Evolutionary conservation across 1,140 invertebrate genomes (phyloP).

Genomic region (Polypedilum vanderplanki): DNA sequence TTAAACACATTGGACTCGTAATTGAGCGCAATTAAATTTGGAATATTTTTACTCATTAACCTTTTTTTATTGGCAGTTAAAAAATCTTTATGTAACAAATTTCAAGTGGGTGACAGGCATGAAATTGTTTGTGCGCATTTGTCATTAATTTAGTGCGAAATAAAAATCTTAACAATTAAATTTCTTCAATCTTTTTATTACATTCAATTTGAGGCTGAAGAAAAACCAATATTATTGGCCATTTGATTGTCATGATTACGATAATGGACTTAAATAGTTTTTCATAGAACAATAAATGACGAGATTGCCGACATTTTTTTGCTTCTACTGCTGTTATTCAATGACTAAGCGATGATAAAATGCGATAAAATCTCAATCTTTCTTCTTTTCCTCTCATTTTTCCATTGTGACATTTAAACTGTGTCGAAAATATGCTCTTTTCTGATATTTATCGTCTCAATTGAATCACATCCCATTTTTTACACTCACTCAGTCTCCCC

Average conservation of each 20-base stretch:
- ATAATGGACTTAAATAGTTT: slow-evolving; percentile 13
- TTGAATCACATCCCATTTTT: neutral
- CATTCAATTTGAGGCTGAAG: neutral
- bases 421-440: neutral
- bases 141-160: neutral
- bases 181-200: slow-evolving; percentile 1
- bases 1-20: slow-evolving; percentile 5
- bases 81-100: neutral
- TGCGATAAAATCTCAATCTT: slow-evolving; percentile 9
- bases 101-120: neutral
- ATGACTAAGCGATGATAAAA: neutral
- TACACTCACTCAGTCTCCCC: neutral
- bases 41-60: neutral
- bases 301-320: neutral
- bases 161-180: neutral
- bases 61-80: slow-evolving; percentile 13
- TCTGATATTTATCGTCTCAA: neutral
- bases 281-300: neutral
- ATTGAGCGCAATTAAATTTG: slow-evolving; percentile 8
- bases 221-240: neutral
- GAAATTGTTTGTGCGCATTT: neutral
- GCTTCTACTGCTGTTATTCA: neutral
- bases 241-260: neutral
- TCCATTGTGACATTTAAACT: slow-evolving; percentile 3
- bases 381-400: no score